phyloP scores from a whole-genome alignment of 2,797 vertebrate genomes.

The Triplophysa bombifrons region DNA sequence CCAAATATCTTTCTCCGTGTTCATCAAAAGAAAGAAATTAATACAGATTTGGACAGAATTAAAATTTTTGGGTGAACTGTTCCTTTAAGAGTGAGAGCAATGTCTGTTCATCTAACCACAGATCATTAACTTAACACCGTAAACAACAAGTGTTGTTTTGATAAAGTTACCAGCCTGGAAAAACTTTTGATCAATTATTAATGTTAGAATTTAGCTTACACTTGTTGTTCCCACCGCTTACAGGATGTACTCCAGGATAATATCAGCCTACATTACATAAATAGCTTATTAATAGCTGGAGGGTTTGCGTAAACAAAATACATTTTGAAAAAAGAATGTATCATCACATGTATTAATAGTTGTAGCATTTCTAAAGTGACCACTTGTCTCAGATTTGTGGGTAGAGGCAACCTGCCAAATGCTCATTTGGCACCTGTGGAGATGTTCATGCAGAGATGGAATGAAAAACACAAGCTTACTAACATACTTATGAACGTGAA shows the following conservation, averaged over 20 bases:
- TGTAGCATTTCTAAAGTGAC: neutral
- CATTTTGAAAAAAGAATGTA: neutral
- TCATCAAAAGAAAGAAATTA: no score
- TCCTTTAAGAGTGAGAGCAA: neutral
- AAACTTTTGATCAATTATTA: slow-evolving; percentile 5
- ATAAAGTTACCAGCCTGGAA: neutral
- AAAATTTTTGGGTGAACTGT: no score
- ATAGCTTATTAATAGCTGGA: neutral
- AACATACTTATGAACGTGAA: no score
- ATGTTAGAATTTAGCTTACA: neutral
- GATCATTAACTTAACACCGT: slow-evolving; percentile 19
- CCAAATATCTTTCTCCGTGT: no score
- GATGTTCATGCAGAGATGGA: slow-evolving; percentile 10
- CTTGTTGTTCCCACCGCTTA: neutral
- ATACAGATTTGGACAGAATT: no score
- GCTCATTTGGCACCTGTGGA: slow-evolving; percentile 16
- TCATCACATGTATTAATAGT: neutral
- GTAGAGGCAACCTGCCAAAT: slow-evolving; percentile 11
- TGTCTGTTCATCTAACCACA: neutral
- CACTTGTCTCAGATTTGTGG: neutral
- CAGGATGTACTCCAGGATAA: neutral
- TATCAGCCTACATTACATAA: neutral
- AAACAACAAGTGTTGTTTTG: slow-evolving; percentile 27
- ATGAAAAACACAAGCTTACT: slow-evolving; percentile 17
- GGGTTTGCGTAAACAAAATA: neutral